phyloP scores from a whole-genome alignment of 2,888 invertebrate genomes.

The Cheilosia vulpina region DNA sequence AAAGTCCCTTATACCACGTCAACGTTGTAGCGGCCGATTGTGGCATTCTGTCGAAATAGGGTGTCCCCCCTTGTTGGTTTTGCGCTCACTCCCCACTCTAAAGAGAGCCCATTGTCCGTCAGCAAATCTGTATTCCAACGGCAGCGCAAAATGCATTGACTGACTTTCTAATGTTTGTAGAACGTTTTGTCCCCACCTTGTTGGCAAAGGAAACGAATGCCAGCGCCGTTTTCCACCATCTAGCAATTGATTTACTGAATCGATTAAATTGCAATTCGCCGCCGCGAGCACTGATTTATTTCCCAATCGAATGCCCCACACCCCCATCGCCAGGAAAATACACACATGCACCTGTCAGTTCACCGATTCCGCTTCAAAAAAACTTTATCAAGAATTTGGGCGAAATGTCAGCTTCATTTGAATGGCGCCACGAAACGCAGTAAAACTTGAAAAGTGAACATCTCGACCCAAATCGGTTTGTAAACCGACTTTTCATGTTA shows the following conservation, averaged over 20 bases:
- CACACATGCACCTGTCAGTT: not conserved
- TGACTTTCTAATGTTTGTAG: too few relatives aligned
- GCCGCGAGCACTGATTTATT: not conserved
- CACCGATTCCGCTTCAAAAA: not conserved
- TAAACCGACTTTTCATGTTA: not conserved
- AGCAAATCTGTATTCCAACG: too few relatives aligned
- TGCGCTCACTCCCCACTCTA: too few relatives aligned
- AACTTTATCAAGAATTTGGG: not conserved
- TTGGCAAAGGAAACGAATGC: too few relatives aligned
- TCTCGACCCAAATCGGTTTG: not conserved
- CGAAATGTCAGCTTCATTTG: conserved; percentile 4
- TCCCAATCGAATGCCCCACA: not conserved
- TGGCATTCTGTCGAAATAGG: too few relatives aligned
- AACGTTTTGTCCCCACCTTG: too few relatives aligned
- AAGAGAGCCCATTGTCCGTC: too few relatives aligned
- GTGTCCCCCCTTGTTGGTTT: too few relatives aligned
- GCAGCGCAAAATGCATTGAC: too few relatives aligned
- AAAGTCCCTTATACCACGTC: too few relatives aligned
- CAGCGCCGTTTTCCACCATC: too few relatives aligned
- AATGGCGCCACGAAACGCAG: conserved; percentile 15
- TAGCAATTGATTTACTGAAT: not conserved
- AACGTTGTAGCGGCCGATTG: too few relatives aligned
- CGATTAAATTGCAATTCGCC: not conserved
- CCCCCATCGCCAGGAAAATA: not conserved
- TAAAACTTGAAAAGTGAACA: not conserved